phyloP scores from a whole-genome alignment of 2,888 invertebrate species.

The Lissocephala sabroskyi region DNA sequence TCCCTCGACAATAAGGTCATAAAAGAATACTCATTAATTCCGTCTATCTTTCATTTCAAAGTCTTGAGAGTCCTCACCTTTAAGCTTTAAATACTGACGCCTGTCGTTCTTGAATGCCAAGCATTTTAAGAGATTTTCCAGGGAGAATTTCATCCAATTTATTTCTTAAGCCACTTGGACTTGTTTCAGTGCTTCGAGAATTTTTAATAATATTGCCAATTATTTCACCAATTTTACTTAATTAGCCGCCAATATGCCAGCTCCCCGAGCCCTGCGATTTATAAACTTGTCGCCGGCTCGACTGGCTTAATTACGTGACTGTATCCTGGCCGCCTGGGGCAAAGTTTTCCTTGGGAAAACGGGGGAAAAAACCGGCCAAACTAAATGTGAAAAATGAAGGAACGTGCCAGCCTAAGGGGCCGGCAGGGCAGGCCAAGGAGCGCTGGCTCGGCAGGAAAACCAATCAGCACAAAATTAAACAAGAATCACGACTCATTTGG shows the following conservation, averaged over 20 bases:
- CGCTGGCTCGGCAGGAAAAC: too few species aligned
- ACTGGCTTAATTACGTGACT: slow-evolving; percentile 48
- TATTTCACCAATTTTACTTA: slow-evolving; percentile 46
- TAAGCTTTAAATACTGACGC: too few species aligned
- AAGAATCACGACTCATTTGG: slow-evolving; percentile 43
- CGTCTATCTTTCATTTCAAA: too few species aligned
- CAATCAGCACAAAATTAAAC: slow-evolving; percentile 54
- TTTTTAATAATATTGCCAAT: slow-evolving; percentile 33
- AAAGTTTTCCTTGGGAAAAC: not conserved
- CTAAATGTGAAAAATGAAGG: slow-evolving; percentile 14
- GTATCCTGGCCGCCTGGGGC: not conserved
- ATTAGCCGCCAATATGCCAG: slow-evolving; percentile 28
- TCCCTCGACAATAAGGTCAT: too few species aligned
- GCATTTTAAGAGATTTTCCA: too few species aligned
- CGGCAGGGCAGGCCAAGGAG: slow-evolving; percentile 4
- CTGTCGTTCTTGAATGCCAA: too few species aligned
- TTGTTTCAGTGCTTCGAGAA: too few species aligned
- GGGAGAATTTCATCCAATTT: too few species aligned
- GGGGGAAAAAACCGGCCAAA: not conserved
- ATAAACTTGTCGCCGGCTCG: slow-evolving; percentile 37
- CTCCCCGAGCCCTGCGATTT: slow-evolving; percentile 30
- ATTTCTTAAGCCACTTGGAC: too few species aligned
- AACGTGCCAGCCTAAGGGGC: not conserved
- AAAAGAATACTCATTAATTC: too few species aligned
- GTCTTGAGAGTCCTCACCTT: too few species aligned